These are phyloP conservation scores for Catharus ustulatus DNA, from an alignment of 2,797 vertebrate genomes.

Conservation along the genomic window DNA sequence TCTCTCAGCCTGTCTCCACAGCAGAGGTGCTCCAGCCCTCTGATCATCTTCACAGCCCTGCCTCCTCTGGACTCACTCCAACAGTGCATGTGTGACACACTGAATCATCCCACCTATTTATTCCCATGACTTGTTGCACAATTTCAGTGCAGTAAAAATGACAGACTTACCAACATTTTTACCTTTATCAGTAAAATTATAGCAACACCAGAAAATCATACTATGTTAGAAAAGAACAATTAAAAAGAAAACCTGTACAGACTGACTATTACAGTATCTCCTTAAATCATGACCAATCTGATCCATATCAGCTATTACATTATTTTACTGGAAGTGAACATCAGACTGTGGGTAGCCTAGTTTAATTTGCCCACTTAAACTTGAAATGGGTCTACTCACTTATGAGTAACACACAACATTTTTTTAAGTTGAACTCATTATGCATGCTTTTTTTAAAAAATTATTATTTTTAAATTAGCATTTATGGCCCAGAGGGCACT, in stretches of 20 bases:
- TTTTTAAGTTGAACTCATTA: not conserved
- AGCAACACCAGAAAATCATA: not conserved
- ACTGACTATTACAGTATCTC: not conserved
- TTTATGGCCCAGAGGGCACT: not conserved
- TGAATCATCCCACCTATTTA: not conserved
- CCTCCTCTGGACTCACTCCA: not conserved
- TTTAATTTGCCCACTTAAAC: not conserved
- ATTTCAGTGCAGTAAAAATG: not conserved
- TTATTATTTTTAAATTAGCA: not conserved
- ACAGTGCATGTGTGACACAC: not conserved
- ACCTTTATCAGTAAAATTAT: not conserved
- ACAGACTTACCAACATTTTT: not conserved
- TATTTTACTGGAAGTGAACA: not conserved
- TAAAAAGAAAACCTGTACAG: not conserved
- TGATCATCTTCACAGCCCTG: not conserved
- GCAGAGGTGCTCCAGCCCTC: not conserved
- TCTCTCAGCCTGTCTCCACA: not conserved
- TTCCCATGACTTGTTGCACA: not conserved
- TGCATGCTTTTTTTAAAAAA: fast-evolving
- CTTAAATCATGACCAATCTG: not conserved
- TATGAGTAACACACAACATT: not conserved
- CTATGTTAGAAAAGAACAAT: not conserved
- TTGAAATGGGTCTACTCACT: not conserved
- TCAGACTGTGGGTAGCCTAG: not conserved
- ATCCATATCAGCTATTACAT: not conserved